A percentile compares a stretch with the other conserved stretches of the same genome.
Conservation (phyloP, 2,113 vertebrate species). For the Myiopsitta monachus region DNA sequence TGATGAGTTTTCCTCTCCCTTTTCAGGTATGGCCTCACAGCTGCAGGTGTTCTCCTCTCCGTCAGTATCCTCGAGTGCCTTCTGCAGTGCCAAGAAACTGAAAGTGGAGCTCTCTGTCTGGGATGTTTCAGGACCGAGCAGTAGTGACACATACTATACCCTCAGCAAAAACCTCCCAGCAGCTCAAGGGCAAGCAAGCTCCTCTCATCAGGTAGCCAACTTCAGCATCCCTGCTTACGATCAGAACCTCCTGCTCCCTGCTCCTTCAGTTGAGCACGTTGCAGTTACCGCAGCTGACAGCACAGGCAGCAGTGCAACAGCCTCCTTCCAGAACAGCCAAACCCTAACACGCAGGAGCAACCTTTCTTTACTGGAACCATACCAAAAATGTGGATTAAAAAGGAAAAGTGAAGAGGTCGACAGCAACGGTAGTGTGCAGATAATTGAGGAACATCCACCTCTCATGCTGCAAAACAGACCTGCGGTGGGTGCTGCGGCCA, state of each 20-base stretch:
- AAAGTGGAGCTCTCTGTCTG: conserved; percentile 93
- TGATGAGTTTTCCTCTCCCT: neutral
- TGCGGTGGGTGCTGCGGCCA: conserved; percentile 85
- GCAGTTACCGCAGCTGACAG: conserved; percentile 96
- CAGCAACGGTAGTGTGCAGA: conserved; percentile 98
- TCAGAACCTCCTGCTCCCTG: conserved; percentile 81
- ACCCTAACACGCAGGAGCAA: conserved; percentile 81
- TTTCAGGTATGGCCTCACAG: conserved; percentile 93
- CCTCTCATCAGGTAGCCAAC: conserved; percentile 87
- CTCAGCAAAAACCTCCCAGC: conserved; percentile 86
- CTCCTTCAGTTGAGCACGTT: conserved; percentile 82
- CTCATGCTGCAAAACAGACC: conserved; percentile 93
- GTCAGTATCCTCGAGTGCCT: conserved; percentile 96
- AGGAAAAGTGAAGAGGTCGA: conserved; percentile 97
- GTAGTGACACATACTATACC: conserved; percentile 86
- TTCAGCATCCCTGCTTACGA: conserved; percentile 88
- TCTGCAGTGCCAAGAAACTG: conserved; percentile 94
- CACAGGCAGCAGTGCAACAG: conserved; percentile 85
- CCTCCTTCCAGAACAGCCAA: conserved; percentile 83
- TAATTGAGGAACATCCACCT: conserved; percentile 96
- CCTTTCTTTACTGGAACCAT: conserved; percentile 83
- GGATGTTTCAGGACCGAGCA: conserved; percentile 90
- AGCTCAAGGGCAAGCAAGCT: conserved; percentile 80
- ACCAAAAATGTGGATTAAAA: conserved; percentile 94
- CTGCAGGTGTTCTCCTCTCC: conserved; percentile 96